Conservation (phyloP, 2,888 invertebrate genomes). For the Trilocha varians region DNA sequence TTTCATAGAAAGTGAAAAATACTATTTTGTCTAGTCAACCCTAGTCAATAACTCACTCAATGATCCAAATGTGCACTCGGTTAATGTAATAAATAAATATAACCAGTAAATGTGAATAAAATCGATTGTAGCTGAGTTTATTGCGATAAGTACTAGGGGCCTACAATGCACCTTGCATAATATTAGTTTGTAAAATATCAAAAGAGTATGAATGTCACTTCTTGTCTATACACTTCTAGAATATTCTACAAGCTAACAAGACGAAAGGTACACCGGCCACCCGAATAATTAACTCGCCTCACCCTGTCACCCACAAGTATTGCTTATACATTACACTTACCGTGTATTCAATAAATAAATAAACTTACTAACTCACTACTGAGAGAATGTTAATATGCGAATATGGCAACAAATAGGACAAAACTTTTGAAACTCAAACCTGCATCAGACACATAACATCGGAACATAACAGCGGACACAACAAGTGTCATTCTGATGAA, state of each 20-base stretch:
- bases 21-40: not conserved
- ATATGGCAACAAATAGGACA: conserved; percentile 34
- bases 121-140: not conserved
- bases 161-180: no score
- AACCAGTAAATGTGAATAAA: not conserved
- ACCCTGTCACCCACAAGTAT: conserved; percentile 17
- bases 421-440: conserved; percentile 39
- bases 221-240: no score
- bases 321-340: conserved; percentile 18
- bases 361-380: conserved; percentile 2
- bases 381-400: conserved; percentile 8
- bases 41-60: no score
- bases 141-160: not conserved
- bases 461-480: conserved; percentile 44
- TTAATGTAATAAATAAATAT: not conserved
- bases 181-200: no score
- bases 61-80: no score
- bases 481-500: conserved; percentile 47
- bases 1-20: not conserved
- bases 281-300: conserved; percentile 1
- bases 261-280: no score
- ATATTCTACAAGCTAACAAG: no score
- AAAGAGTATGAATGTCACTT: no score
- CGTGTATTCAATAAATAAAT: conserved; percentile 3
- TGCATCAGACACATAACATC: conserved; percentile 59